These are phyloP conservation scores for Lepus oiostolus DNA, from an alignment of 2,797 vertebrate genomes.

Conservation along the genomic window DNA sequence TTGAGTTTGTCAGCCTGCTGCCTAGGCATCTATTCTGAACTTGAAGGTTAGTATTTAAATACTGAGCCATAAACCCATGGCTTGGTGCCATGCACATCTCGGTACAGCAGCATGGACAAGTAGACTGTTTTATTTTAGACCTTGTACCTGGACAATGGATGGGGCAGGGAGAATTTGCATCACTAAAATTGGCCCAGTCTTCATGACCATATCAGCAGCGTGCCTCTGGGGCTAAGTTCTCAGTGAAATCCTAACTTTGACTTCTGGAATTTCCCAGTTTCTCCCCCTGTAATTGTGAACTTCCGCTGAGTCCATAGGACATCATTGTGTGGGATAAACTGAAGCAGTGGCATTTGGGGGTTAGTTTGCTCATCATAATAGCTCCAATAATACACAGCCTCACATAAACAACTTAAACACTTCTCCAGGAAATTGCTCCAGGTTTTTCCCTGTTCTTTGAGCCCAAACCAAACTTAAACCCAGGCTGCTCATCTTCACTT, in stretches of 20 bases:
- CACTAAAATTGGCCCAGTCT: not conserved
- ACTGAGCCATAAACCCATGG: not conserved
- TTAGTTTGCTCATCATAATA: not conserved
- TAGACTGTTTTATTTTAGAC: not conserved
- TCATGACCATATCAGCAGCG: not conserved
- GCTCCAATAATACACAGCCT: not conserved
- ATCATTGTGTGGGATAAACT: not conserved
- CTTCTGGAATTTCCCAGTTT: not conserved
- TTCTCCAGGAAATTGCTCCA: not conserved
- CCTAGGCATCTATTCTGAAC: not conserved
- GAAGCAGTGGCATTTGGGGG: not conserved
- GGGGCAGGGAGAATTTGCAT: not conserved
- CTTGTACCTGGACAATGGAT: not conserved
- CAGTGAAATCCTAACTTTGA: not conserved
- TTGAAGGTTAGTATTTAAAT: not conserved
- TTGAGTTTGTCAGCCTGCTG: not conserved
- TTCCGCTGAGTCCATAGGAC: not conserved
- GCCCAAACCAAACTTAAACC: not conserved
- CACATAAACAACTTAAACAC: not conserved
- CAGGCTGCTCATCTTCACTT: not conserved
- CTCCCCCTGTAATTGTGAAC: not conserved
- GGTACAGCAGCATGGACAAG: not conserved
- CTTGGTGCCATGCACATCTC: not conserved
- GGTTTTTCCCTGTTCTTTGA: not conserved
- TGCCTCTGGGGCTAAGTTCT: not conserved